A percentile compares a stretch with the other conserved stretches of the same genome.
Conservation (phyloP, 2,888 invertebrate species). For the Patella pellucida region DNA sequence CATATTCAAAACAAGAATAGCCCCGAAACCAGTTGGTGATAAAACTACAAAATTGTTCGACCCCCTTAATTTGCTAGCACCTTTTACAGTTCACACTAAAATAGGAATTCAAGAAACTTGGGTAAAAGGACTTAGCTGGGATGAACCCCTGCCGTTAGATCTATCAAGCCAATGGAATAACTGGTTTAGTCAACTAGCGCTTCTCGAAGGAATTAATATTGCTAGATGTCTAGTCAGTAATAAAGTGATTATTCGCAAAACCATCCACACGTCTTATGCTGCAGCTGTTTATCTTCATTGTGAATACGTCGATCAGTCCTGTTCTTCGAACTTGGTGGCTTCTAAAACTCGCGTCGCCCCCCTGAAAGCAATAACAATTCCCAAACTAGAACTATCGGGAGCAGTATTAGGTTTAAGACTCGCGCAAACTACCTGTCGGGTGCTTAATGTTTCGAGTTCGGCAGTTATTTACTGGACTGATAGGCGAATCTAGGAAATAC, state of each 20-base stretch:
- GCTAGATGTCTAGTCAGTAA: neutral
- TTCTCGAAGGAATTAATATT: neutral
- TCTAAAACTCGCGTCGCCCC: neutral
- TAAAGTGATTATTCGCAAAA: neutral
- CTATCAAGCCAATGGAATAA: neutral
- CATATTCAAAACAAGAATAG: too few species aligned
- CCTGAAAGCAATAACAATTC: too few species aligned
- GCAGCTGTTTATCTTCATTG: neutral
- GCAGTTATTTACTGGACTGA: neutral
- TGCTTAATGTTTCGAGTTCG: neutral
- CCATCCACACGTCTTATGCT: neutral
- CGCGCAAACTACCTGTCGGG: neutral
- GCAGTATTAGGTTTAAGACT: neutral
- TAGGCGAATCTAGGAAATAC: neutral
- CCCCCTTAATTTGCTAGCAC: neutral
- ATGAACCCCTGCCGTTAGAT: neutral
- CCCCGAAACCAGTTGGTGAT: too few species aligned
- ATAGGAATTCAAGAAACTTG: neutral
- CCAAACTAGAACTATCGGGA: too few species aligned
- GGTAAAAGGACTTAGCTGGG: neutral
- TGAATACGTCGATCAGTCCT: neutral
- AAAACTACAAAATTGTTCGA: neutral
- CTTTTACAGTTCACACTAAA: neutral
- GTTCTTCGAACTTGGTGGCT: neutral
- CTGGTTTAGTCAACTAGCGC: neutral